Evolutionary conservation across 2,888 invertebrate genomes (phyloP), one percentile per base, ranked within the genome.

Genomic region (Thumatha senex): DNA sequence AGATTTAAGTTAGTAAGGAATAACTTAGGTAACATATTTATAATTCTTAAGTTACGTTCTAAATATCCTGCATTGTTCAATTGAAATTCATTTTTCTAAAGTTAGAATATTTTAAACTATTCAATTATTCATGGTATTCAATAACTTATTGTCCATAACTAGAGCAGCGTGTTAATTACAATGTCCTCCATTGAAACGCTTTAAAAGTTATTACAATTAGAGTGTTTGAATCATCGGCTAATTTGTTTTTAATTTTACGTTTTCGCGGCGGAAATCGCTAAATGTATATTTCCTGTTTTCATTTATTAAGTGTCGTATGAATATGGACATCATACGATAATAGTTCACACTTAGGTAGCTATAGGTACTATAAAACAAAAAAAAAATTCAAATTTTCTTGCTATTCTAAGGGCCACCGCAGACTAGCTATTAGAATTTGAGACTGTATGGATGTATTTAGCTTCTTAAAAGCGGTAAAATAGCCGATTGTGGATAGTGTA

Each of bases 261-360:
- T 71, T 68, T 67, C 58, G 51, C 67, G 51, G 64, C 76, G 78
- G 80, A 78, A 70, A 77, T 72, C 65, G 69, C 70, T 77, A 78
- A 79, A 73, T 78, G 63, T 63, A 54, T 58, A 61, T 70, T 70
- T 80, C 80, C 80, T 70, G 76, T 64, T 51, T 51, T 46, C 54
- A 62, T 48, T 56, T 63, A 61, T 58, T 69, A 61, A 56, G 61
- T 60, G 57, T 66, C 39, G 36, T 29, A 48, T 43, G 49, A 54
- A 59, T 63, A 48, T 42, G 43, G 14, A 48, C 24, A 1, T 24
- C 14, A 18, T 11, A 30, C 5, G 7, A 12, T 29, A n/a, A 14
- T 40, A 40, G 12, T 18, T 33, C 33, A 46, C 33, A 18, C 5
- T 12, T 48, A 36, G 18, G 18, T 15, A 15, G 36, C 36, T 36